These are phyloP conservation scores for Pseudochromis fuscus DNA, from an alignment of 2,797 vertebrate species.

Conservation along the genomic window DNA sequence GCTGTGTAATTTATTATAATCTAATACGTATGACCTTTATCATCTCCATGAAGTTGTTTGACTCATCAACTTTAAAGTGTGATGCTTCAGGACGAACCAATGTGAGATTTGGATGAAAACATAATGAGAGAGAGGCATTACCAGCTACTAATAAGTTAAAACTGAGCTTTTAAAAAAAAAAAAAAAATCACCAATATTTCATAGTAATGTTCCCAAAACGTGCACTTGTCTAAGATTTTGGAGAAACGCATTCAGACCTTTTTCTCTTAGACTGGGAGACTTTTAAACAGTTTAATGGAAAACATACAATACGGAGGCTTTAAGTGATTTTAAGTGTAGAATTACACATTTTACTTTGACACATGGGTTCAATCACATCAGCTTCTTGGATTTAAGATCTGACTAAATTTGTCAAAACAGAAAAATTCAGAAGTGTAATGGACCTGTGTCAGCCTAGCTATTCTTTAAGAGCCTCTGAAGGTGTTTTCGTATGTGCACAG, in stretches of 20 bases:
- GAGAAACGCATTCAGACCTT: neutral
- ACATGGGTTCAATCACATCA: constrained; percentile 8
- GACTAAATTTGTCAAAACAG: constrained; percentile 18
- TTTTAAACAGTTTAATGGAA: constrained; percentile 29
- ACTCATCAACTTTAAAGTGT: too few species aligned
- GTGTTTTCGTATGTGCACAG: constrained; percentile 4
- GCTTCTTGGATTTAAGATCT: constrained; percentile 19
- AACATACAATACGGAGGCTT: too few species aligned
- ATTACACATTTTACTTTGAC: constrained; percentile 35
- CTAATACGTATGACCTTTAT: too few species aligned
- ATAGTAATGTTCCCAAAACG: constrained; percentile 20
- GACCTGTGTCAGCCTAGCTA: neutral
- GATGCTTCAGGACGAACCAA: neutral
- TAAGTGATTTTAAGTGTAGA: neutral
- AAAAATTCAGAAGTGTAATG: constrained; percentile 15
- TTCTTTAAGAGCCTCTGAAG: neutral
- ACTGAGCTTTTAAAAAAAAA: neutral
- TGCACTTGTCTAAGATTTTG: constrained; percentile 20
- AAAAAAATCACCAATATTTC: too few species aligned
- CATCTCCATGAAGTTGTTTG: too few species aligned
- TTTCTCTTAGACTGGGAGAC: constrained; percentile 26
- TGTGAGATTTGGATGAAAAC: constrained; percentile 8
- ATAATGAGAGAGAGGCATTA: constrained; percentile 6
- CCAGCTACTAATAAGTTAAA: constrained; percentile 11
- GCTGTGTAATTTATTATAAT: too few species aligned